Evolutionary conservation across 2,113 vertebrate species (phyloP).

Genomic region (Calonectris borealis): DNA sequence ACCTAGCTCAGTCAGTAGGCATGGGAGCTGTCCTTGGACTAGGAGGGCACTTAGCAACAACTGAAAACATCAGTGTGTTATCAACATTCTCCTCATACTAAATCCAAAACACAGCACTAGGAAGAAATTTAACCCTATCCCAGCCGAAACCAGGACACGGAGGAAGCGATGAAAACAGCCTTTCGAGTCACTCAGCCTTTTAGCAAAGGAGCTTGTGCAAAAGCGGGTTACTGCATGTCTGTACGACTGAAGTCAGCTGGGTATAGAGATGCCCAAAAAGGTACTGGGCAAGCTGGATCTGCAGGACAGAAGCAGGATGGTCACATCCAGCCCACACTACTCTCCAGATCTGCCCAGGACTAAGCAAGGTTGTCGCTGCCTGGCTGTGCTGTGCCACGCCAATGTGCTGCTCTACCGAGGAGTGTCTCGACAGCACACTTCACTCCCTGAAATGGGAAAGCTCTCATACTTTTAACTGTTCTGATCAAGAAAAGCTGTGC

Average conservation of each 20-base stretch:
- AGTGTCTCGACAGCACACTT: rapidly evolving
- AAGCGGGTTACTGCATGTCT: neutral
- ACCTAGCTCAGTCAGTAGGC: too few relatives aligned
- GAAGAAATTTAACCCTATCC: too few relatives aligned
- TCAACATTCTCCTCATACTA: too few relatives aligned
- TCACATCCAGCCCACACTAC: rapidly evolving
- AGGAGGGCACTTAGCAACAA: too few relatives aligned
- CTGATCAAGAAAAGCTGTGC: neutral
- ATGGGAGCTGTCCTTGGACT: too few relatives aligned
- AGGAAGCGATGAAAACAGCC: neutral
- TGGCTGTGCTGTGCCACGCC: neutral
- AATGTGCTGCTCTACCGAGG: rapidly evolving
- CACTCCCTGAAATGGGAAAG: neutral
- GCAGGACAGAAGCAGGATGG: neutral
- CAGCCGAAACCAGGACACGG: too few relatives aligned
- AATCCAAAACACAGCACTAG: too few relatives aligned
- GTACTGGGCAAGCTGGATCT: neutral
- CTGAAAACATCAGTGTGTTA: too few relatives aligned
- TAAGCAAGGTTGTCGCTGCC: neutral
- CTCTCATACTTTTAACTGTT: neutral
- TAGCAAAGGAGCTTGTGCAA: neutral
- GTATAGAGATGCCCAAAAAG: neutral
- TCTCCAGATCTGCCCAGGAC: neutral
- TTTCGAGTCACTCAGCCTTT: neutral
- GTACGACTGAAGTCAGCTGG: neutral